Base-by-base conservation (phyloP, 2,113 vertebrate species). In the Cnemophilus loriae region DNA sequence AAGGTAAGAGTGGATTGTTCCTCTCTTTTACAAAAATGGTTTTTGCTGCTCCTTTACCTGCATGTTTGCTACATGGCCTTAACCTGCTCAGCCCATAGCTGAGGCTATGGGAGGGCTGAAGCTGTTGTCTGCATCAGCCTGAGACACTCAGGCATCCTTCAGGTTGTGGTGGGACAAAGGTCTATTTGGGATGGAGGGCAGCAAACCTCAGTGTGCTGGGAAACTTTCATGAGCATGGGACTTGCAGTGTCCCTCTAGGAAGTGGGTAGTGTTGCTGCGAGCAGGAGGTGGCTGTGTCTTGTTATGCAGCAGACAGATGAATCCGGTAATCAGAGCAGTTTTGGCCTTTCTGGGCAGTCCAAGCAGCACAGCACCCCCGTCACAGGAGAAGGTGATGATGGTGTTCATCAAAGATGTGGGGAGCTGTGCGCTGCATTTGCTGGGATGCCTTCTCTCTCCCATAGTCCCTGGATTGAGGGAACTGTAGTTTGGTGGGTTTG, bases 1-100 rank as follows among this genome's bases (percentile, higher is more conserved):
- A 11, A 77, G 87, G 93, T 96, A 94, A 89, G 82, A 32, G 7
- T 0, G 0, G 5, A 19, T 12, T 80, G 37, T 2, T 4, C 39
- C 24, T 47, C 18, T 55, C 16, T 39, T 27, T 84, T 55, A 18
- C 5, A 53, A 69, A 64, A 84, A 46, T 39, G 26, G 8, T 41
- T 82, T 82, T 87, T 79, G 32, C 20, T 69, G 20, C 32, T 87
- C 17, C 11, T 65, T 33, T 63, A 6, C 20, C 32, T 63, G 16
- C 0, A 0, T 6, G 2, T 82, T 50, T 63, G 30, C 28, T 69
- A 4, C 0, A 0, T 1, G 8, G 10, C 8, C 19, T 75, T 85
- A 47, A n/a, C 24, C 11, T 0, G 0, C 30, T 81, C 13, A 23
- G 7, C 35, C 20, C 18, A 19, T 15, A 57, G 33, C 33, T 60